These are phyloP conservation scores for Ennomos erosarius DNA, from an alignment of 2,888 invertebrate species.

Conservation along the genomic window DNA sequence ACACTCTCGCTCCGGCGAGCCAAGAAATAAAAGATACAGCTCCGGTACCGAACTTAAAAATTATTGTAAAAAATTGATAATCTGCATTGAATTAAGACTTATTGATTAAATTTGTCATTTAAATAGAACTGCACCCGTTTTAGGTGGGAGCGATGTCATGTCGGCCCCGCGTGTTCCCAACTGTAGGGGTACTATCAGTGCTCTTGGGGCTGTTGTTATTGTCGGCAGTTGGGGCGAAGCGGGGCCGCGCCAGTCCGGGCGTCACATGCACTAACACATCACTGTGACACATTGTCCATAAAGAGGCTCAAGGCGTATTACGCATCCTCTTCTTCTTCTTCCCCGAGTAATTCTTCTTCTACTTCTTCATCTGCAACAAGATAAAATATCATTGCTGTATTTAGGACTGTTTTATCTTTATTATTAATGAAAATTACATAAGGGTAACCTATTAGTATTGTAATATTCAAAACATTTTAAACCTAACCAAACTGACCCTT, in stretches of 20 bases:
- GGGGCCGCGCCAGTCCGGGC: slow-evolving; percentile 78
- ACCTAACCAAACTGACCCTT: slow-evolving; percentile 1
- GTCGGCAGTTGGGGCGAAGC: slow-evolving; percentile 78
- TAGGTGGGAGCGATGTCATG: slow-evolving; percentile 77
- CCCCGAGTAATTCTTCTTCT: slow-evolving; percentile 79
- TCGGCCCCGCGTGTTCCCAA: slow-evolving; percentile 81
- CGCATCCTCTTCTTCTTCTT: slow-evolving; percentile 84
- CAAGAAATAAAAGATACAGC: slow-evolving; percentile 74
- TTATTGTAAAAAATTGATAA: slow-evolving; percentile 76
- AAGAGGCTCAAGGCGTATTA: slow-evolving; percentile 80
- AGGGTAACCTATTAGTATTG: not conserved
- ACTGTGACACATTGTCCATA: slow-evolving; percentile 86
- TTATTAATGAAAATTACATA: not conserved
- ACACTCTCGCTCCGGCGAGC: slow-evolving; percentile 63
- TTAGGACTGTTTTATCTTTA: slow-evolving; percentile 1
- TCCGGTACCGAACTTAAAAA: slow-evolving; percentile 76
- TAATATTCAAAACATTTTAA: slow-evolving; percentile 3
- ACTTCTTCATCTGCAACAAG: slow-evolving; percentile 83
- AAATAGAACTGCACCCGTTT: slow-evolving; percentile 83
- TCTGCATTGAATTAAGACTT: slow-evolving; percentile 81
- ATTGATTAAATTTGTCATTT: slow-evolving; percentile 84
- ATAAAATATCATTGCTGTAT: slow-evolving; percentile 27
- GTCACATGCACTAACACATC: slow-evolving; percentile 84
- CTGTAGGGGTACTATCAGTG: slow-evolving; percentile 58
- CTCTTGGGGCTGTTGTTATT: slow-evolving; percentile 54